Base-by-base conservation (phyloP, 1,140 invertebrate genomes). In the Drosophila busckii region DNA sequence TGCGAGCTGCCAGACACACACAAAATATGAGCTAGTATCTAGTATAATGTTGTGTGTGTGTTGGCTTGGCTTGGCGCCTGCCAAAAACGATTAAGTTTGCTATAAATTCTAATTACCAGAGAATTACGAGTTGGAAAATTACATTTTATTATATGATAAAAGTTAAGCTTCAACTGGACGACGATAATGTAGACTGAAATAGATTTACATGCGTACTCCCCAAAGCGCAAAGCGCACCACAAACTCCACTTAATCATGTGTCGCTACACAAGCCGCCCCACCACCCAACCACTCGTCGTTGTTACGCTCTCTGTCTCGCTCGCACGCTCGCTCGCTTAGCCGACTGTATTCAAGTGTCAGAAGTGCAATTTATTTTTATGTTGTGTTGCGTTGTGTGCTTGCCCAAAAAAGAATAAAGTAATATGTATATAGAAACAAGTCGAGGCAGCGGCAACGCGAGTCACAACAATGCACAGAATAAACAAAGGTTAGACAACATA, bases 61-160 rank as follows among this genome's bases (percentile, higher is more conserved):
- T 32, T 25, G 23, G 12, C 22, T 44, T 40, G 15, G 12, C 25
- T 53, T 60, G 37, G 23, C 45, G 65, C 25, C 49, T 75, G 70
- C 60, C 73, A 68, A 61, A 70, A 73, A 58, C 75, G 65, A 82
- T 82, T 82, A 75, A 82, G 75, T 70, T 63, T 44, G 75, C 75
- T 66, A 82, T 82, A 82, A 82, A 82, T 82, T 82, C 75, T 82
- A 82, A 82, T 82, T 82, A 82, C 75, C 56, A 82, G 69, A 82
- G 75, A 82, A 78, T 82, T 82, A 82, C 75, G 75, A 82, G 75
- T 82, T 82, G 69, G 65, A 82, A 82, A 82, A 82, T 82, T 82
- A 82, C 75, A 82, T 82, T 82, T 82, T 82, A 82, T 82, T 82
- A 82, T 82, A 82, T 82, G 75, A 82, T 82, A 82, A 82, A 82